Base-by-base conservation (phyloP, 2,888 invertebrate species). In the Apeira syringaria region DNA sequence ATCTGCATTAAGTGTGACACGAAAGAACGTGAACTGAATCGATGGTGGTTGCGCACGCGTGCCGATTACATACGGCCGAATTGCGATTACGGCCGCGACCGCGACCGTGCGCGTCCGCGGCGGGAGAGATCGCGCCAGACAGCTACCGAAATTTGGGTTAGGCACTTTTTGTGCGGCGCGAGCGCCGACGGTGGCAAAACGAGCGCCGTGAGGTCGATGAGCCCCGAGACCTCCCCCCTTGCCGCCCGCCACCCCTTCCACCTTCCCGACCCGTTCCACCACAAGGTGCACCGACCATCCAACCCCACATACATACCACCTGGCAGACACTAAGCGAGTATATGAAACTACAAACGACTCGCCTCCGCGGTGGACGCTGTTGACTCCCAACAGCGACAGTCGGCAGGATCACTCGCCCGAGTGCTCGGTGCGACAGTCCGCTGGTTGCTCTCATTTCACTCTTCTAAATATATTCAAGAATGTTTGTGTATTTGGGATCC, bases 121-220 rank as follows among this genome's bases (percentile, higher is more conserved):
- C 20, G 66, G 75, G 80, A 78, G 75, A 77, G 75, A 82, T 80
- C 73, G 71, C 59, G 69, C 73, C 83, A 81, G 82, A 80, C 83
- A 57, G 80, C 84, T 81, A 80, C 86, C 77, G 81, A 86, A 87
- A 88, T 85, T 87, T 80, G 79, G 84, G 83, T 88, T 84, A 80
- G 78, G 73, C 71, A 65, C 64, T 84, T 86, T 85, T 85, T 84
- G 67, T 65, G 59, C 64, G 61, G 69, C 80, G 78, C 78, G 68
- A 71, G 76, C 77, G 75, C 77, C 45, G 45, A 31, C 73, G 72
- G 49, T 70, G 64, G 70, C 72, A 64, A 67, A 70, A 68, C 65
- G 65, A 65, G 65, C 66, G 50, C 60, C 53, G 64, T 59, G 75
- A 80, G 87, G 85, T 87, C 87, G 85, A 83, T 86, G 86, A 73